These are phyloP conservation scores for Lagopus muta DNA, from an alignment of 2,113 vertebrate species.

Conservation along the genomic window DNA sequence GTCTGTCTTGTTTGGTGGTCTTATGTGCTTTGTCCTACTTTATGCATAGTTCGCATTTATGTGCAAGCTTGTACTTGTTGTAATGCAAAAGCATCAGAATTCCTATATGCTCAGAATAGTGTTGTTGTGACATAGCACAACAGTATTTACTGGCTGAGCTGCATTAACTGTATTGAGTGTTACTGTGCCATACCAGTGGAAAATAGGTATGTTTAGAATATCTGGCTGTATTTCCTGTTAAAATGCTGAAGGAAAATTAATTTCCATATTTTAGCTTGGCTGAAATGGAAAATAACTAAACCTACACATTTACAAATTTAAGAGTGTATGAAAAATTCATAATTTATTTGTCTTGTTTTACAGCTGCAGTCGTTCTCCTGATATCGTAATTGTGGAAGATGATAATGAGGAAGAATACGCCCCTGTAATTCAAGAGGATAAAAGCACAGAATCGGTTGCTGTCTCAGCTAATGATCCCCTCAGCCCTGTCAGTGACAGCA, in stretches of 20 bases:
- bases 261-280: background rate
- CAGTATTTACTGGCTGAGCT: background rate
- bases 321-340: background rate
- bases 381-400: conserved; percentile 90
- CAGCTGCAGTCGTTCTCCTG: conserved; percentile 80
- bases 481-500: conserved; percentile 39
- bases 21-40: background rate
- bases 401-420: conserved; percentile 80
- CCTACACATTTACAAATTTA: background rate
- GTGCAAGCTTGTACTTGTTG: background rate
- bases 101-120: background rate
- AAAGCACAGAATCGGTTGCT: conserved; percentile 43
- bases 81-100: background rate
- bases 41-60: background rate
- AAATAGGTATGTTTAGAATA: background rate
- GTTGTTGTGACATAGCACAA: background rate
- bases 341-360: conserved; percentile 9
- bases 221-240: background rate
- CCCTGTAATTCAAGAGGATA: conserved; percentile 79
- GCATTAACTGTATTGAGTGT: background rate
- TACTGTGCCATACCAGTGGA: background rate
- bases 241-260: background rate
- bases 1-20: background rate
- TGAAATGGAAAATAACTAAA: background rate
- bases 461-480: conserved; percentile 55